phyloP scores from a whole-genome alignment of 2,888 invertebrate genomes.

The Scotopteryx bipunctaria region DNA sequence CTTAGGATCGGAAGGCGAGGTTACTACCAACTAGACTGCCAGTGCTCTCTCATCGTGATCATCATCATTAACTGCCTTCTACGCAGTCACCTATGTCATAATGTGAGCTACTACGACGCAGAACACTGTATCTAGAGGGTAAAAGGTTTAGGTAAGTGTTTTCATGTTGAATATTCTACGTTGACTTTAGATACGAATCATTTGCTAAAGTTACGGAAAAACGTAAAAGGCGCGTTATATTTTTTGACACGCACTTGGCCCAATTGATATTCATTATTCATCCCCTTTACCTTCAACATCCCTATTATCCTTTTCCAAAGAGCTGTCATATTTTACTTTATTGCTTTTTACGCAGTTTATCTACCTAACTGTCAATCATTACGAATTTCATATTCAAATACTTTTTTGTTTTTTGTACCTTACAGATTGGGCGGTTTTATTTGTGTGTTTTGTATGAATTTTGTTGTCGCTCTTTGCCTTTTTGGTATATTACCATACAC shows the following conservation, averaged over 20 bases:
- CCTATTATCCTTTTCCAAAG: conserved; percentile 36
- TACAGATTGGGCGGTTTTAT: too few relatives aligned
- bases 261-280: conserved; percentile 31
- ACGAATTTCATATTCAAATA: conserved; percentile 1
- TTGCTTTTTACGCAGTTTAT: conserved; percentile 32
- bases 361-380: conserved; percentile 27
- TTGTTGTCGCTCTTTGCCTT: too few relatives aligned
- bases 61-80: too few relatives aligned
- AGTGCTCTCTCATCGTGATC: too few relatives aligned
- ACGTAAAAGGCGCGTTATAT: conserved; percentile 14
- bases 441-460: too few relatives aligned
- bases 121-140: too few relatives aligned
- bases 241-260: conserved; percentile 26
- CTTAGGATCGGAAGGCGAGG: too few relatives aligned
- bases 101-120: too few relatives aligned
- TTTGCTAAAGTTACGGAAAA: conserved; percentile 15
- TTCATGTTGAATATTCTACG: not conserved
- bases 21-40: too few relatives aligned
- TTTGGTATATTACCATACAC: too few relatives aligned
- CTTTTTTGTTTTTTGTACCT: too few relatives aligned
- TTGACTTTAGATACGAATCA: conserved; percentile 13
- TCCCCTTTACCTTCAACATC: conserved; percentile 27
- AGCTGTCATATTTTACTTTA: conserved; percentile 35
- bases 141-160: not conserved
- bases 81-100: too few relatives aligned